Evolutionary conservation across 2,797 vertebrate species (phyloP), one percentile per base, ranked within the genome.

Genomic region (Nannoperca obscura): DNA sequence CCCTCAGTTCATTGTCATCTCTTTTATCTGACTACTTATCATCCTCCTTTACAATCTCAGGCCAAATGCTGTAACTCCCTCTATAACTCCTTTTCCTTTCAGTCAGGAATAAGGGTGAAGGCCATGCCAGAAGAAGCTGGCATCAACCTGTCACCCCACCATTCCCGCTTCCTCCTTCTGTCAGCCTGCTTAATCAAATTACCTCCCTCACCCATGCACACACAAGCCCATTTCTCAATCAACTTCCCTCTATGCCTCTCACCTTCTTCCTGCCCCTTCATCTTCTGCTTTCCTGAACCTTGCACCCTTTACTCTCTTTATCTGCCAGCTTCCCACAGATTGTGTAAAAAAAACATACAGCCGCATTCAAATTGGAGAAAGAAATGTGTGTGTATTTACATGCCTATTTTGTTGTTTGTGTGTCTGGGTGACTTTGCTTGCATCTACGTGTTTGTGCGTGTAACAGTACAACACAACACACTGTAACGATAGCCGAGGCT

Each of bases 171-270:
- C 94, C 95, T 95, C 95, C 95, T 94, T 94, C 94, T 87, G 96
- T 94, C 94, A 94, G 93, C 90, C 93, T 94, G 93, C 96, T 96
- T 97, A 97, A 97, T 97, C 95, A 97, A 96, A 98, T 97, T 96
- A 97, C 94, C 93, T 2, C 40, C 93, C 94, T 85, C 79, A 86
- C 71, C 60, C 84, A 80, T 87, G 88, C 86, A 87, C 85, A 90
- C 81, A 81, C 79, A 74, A 85, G 46, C 81, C 81, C 54, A 81
- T 91, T 89, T 82, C 81, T 88, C 89, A 86, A 82, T 88, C 83
- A 84, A 67, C 74, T 77, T 86, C 80, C 59, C 71, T 68, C 71
- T 17, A 59, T 46, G 52, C 44, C 38, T 19, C 59, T 74, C 44
- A 59, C 24, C 63, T 64, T 74, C 24, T 42, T 80, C 76, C 44